Base-by-base conservation (phyloP, 2,888 invertebrate genomes). In the Oeneis ivallda region DNA sequence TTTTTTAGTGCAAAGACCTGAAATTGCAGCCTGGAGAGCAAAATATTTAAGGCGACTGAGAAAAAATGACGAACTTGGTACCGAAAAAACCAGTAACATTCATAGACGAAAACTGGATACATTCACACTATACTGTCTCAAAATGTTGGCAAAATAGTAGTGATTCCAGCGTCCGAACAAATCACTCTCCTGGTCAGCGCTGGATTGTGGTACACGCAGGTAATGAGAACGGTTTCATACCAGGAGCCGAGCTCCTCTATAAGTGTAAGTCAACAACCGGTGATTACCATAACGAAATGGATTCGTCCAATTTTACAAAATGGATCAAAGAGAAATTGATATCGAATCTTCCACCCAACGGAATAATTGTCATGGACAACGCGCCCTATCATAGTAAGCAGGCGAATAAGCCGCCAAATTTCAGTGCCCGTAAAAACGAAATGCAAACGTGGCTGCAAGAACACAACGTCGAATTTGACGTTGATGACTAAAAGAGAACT, bases 191-290 rank as follows among this genome's bases (percentile, higher is more conserved):
- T 53, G 67, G 70, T 58, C 66, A 64, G 49, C 64, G 64, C 19
- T 65, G 66, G 67, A 63, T 67, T 62, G 63, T 68, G 26, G 64
- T 61, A 56, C 68, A 68, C 57, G 66, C 69, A 37, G 65, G 68
- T 43, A 54, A 61, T 13, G 70, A 72, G 66, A 63, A 59, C 17
- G 72, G 71, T 8, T 71, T 72, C 70, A 67, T 71, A 41, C 41
- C 11, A 41, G 41, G 41, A 11, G 41, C 41, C 41, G 41, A 41
- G 41, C 41, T 41, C 41, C 41, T 41, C 41, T 41, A 41, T 41
- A 41, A 41, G 13, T 41, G 41, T 41, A 26, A n/a, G n/a, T n/a
- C n/a, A n/a, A n/a, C n/a, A n/a, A n/a, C n/a, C n/a, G n/a, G n/a
- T n/a, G n/a, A n/a, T n/a, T n/a, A n/a, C n/a, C n/a, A n/a, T n/a